phyloP scores from a whole-genome alignment of 2,888 invertebrate species.

The Metopia argyrocephala region DNA sequence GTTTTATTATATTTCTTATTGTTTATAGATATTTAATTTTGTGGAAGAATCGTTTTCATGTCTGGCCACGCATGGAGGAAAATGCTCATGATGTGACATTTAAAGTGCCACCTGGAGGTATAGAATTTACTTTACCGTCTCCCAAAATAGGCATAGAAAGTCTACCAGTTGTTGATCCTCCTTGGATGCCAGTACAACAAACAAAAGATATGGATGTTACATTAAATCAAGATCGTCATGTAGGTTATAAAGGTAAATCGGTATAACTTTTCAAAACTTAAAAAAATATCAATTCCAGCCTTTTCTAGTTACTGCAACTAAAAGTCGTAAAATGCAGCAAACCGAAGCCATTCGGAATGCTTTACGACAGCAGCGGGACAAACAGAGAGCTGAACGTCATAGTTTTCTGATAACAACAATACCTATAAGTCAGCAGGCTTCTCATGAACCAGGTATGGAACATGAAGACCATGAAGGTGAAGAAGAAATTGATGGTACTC shows the following conservation, averaged over 20 bases:
- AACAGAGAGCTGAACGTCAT: conserved; percentile 95
- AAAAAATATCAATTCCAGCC: conserved; percentile 80
- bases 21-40: conserved; percentile 89
- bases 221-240: conserved; percentile 97
- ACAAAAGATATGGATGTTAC: conserved; percentile 99
- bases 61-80: conserved; percentile 99
- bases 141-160: conserved; percentile 99
- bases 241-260: conserved; percentile 79
- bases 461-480: conserved; percentile 91
- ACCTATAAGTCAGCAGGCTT: conserved; percentile 95
- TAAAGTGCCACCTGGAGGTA: conserved; percentile 99
- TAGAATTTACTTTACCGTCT: conserved; percentile 98
- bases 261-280: conserved; percentile 46
- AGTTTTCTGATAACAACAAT: conserved; percentile 97
- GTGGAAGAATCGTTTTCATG: conserved; percentile 98
- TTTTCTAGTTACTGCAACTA: conserved; percentile 97
- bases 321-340: conserved; percentile 98
- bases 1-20: not conserved
- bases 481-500: conserved; percentile 86
- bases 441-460: conserved; percentile 95
- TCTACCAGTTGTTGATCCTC: conserved; percentile 96
- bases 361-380: conserved; percentile 96
- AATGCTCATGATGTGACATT: conserved; percentile 93
- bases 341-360: conserved; percentile 98
- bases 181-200: conserved; percentile 98